Evolutionary conservation across 1,140 invertebrate species (phyloP), one percentile per base, ranked within the genome.

Genomic region (Helicoverpa zea): DNA sequence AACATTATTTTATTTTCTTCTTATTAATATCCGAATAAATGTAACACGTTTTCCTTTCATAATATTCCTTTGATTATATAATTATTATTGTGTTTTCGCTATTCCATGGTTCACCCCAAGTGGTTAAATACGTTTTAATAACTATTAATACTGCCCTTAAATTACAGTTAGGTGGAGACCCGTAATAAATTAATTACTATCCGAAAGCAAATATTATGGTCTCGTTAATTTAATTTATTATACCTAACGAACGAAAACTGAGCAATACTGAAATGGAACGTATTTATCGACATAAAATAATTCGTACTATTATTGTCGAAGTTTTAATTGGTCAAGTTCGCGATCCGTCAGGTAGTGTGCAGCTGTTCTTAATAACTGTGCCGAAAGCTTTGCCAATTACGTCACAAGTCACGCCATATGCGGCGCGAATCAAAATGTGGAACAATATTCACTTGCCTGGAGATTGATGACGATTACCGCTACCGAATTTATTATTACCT

Each of bases 1-100:
- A 80, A 82, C 66, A 81, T 82, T 86, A 82, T 81, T 84, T 86
- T 83, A 86, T 86, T 86, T 84, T 82, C 81, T 83, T 84, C 79
- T 72, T 86, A 86, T 82, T 84, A 83, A 82, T 80, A 75, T 83
- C 68, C 64, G 66, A 80, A 79, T 82, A 82, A 83, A 83, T 75
- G 61, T 35, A 79, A 43, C 51, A 73, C 54, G 43, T 75, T 75
- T 74, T 63, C 58, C 58, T 75, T 75, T 75, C 73, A 5, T 75
- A 75, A 59, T 63, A 61, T 75, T 51, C 16, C 18, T 10, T 30
- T 75, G 43, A 75, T 61, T 23, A 51, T 30, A 29, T 18, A 14
- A 11, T 70, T 74, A 59, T 63, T n/a, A 75, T 61, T 49, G 58
- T 61, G 18, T 56, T 72, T 75, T 47, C 56, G 9, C 30, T 43